These are phyloP conservation scores for Heloderma charlesbogerti DNA, from an alignment of 2,113 vertebrate genomes.

Conservation along the genomic window DNA sequence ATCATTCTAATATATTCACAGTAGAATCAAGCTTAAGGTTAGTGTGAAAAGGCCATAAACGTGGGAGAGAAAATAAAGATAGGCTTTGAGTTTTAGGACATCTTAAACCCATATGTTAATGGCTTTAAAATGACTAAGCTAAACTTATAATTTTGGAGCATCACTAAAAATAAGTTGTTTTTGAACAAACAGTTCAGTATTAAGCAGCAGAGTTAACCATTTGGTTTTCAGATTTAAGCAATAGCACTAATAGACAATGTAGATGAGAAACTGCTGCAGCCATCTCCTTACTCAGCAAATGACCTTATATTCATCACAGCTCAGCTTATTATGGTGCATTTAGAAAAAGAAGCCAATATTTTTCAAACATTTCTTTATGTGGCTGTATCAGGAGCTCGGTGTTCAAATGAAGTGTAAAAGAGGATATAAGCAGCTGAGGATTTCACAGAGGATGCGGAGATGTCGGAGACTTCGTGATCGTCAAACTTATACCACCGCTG, in stretches of 20 bases:
- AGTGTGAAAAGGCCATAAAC: constrained; percentile 80
- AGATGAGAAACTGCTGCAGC: constrained; percentile 58
- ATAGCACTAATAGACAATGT: constrained; percentile 46
- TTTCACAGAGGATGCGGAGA: constrained; percentile 91
- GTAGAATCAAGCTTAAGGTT: constrained; percentile 82
- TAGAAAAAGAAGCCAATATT: constrained; percentile 14
- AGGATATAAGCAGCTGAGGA: constrained; percentile 97
- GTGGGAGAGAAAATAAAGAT: constrained; percentile 70
- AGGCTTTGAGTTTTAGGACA: constrained; percentile 69
- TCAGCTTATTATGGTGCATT: constrained; percentile 46
- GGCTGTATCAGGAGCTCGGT: constrained; percentile 69
- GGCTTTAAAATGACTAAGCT: constrained; percentile 70
- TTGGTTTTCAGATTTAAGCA: constrained; percentile 61
- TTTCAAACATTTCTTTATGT: constrained; percentile 46
- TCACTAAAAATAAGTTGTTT: constrained; percentile 75
- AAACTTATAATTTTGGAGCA: constrained; percentile 74
- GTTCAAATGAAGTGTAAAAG: constrained; percentile 92
- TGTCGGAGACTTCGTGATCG: constrained; percentile 94
- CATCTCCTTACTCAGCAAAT: constrained; percentile 10
- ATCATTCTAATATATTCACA: constrained; percentile 79
- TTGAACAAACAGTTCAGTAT: constrained; percentile 68
- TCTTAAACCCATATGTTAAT: constrained; percentile 70
- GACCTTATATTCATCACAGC: not conserved
- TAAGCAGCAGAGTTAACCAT: constrained; percentile 60
- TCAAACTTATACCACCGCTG: constrained; percentile 99